A percentile compares a stretch with the other conserved stretches of the same genome.
phyloP scores from a whole-genome alignment of 2,888 invertebrate genomes.

The Acrocyrtus sp. region DNA sequence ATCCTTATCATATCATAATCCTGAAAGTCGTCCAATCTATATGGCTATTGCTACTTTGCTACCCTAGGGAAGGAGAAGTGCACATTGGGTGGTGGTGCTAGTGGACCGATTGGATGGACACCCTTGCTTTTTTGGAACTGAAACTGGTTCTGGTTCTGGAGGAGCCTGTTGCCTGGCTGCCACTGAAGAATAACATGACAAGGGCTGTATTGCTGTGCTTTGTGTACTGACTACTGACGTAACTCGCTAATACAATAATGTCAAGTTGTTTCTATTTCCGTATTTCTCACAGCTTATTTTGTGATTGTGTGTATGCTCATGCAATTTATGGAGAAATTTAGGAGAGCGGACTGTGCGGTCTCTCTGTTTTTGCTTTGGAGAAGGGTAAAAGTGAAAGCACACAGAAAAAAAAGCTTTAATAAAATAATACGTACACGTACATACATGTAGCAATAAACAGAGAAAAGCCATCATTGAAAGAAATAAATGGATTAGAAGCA shows the following conservation, averaged over 20 bases:
- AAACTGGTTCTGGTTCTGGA: not conserved
- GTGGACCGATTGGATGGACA: not conserved
- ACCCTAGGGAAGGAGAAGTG: not conserved
- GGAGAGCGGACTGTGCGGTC: not conserved
- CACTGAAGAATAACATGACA: constrained; percentile 20
- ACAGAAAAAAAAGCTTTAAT: constrained; percentile 20
- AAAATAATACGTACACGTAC: not conserved
- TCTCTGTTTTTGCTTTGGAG: not conserved
- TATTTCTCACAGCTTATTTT: not conserved
- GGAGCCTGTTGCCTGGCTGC: constrained; percentile 30
- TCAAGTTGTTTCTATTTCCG: not conserved
- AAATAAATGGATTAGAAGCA: constrained; percentile 12
- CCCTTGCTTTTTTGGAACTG: not conserved
- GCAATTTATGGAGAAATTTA: not conserved
- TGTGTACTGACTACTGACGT: too few species aligned
- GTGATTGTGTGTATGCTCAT: not conserved
- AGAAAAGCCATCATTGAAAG: not conserved
- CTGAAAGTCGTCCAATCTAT: not conserved
- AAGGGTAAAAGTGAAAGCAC: not conserved
- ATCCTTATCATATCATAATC: not conserved
- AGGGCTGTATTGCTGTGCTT: not conserved
- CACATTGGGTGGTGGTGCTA: not conserved
- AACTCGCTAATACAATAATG: too few species aligned
- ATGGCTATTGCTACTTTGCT: not conserved
- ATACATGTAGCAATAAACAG: constrained; percentile 19